Evolutionary conservation across 37 sponge, comb jelly and placozoan genomes (phyloP), one percentile per base, ranked within the genome.

Genomic region (Petrosia ficiformis): DNA sequence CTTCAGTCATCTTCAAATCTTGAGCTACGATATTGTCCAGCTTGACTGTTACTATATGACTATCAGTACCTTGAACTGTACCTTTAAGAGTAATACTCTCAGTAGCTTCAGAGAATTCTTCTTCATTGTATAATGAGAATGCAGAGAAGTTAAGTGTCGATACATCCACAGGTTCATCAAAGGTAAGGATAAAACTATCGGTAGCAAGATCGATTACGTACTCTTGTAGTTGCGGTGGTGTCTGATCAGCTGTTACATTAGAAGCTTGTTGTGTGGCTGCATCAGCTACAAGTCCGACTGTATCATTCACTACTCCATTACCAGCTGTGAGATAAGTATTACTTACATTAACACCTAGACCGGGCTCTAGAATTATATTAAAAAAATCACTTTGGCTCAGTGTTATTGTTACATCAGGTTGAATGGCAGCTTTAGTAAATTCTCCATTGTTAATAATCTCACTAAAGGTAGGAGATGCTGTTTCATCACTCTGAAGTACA

Each of bases 141-240:
- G 8, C 70, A 16, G 69, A 36, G 73, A 82, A 56, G 16, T 75
- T 42, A 31, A 95, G 54, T 26, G 77, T 80, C 35, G 73, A 71
- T 25, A 68, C 84, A 44, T 89, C 79, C 0, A 95, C 93, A n/a
- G 96, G 86, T 48, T 95, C 96, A 72, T 82, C 74, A 74, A 95
- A 95, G 35, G 82, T 87, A 22, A 95, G 73, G 26, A 14, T 14
- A 25, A 95, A 40, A 1, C 28, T 33, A 42, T 89, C 90, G 4
- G 29, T 39, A 22, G 72, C 70, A 36, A 88, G 38, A 39, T 87
- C 77, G 11, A 95, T 48, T 56, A 54, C 48, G 59, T 74, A 92
- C 6, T 70, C 41, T 10, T 59, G 36, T 0, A 95, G 82, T 3
- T 32, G 22, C 16, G 96, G 96, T 42, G 84, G 69, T 24, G 89